Percentiles rank a stretch among this genome's conserved stretches.
These are phyloP conservation scores for Drosophila formosana DNA, from an alignment of 2,888 invertebrate genomes.

Conservation along the genomic window DNA sequence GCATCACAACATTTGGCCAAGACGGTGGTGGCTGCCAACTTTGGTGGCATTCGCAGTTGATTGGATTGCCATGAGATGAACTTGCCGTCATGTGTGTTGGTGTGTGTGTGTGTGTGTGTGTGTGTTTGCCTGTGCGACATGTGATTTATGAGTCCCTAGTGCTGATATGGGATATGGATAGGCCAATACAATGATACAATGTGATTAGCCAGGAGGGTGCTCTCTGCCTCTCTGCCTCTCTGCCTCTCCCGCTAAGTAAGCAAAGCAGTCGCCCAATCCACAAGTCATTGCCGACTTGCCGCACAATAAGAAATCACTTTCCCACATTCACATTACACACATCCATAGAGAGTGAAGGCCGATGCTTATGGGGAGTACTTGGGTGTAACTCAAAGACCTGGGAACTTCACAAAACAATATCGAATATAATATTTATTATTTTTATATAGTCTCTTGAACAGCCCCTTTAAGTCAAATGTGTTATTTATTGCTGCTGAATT, in stretches of 20 bases:
- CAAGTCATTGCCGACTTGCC: conserved; percentile 18
- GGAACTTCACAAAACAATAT: no score
- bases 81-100: conserved; percentile 34
- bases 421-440: no score
- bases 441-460: no score
- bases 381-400: no score
- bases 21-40: conserved; percentile 74
- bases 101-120: conserved; percentile 24
- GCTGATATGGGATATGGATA: conserved; percentile 65
- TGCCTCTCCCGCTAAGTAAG: conserved; percentile 9
- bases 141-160: conserved; percentile 76
- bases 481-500: no score
- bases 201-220: conserved; percentile 57
- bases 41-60: conserved; percentile 74
- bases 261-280: conserved; percentile 17
- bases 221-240: conserved; percentile 11
- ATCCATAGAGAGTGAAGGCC: not conserved
- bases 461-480: no score
- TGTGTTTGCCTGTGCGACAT: conserved; percentile 52
- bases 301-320: conserved; percentile 13
- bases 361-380: not conserved
- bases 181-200: conserved; percentile 50
- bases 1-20: conserved; percentile 47
- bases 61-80: conserved; percentile 77
- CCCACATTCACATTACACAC: conserved; percentile 3